These are phyloP conservation scores for Trichoplax adhaerens DNA, from an alignment of 37 sponge, comb jelly and placozoan species.

Conservation along the genomic window DNA sequence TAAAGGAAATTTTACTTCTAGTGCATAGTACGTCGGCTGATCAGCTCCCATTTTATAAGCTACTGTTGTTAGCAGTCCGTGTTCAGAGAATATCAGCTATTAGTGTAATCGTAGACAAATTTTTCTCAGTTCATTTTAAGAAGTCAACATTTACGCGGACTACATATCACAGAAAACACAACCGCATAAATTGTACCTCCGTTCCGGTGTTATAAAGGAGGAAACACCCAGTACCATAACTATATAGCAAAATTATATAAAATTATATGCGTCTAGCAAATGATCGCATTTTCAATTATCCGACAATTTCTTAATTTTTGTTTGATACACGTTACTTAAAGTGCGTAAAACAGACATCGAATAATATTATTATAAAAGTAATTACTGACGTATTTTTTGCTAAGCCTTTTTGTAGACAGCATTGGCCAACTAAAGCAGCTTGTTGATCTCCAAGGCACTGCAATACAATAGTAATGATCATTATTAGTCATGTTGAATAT, in stretches of 20 bases:
- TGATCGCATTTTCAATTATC: too few relatives aligned
- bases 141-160: too few relatives aligned
- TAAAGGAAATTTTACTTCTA: conserved; percentile 33
- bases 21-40: conserved; percentile 40
- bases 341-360: neutral
- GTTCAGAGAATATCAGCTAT: conserved; percentile 34
- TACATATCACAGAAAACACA: neutral
- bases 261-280: too few relatives aligned
- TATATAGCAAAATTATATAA: neutral
- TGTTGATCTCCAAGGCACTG: conserved; percentile 94
- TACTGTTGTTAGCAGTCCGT: conserved; percentile 90
- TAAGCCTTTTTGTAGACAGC: conserved; percentile 54
- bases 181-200: conserved; percentile 10
- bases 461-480: neutral
- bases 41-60: conserved; percentile 68
- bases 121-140: too few relatives aligned
- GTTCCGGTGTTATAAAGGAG: conserved; percentile 78
- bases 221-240: conserved; percentile 93
- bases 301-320: too few relatives aligned
- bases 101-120: neutral
- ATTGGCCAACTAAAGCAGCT: conserved; percentile 87
- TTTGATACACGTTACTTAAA: too few relatives aligned
- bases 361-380: neutral
- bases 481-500: too few relatives aligned
- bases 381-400: conserved; percentile 67